Conservation (phyloP, 2,797 vertebrate species). For the Perdix hodgsoniae region DNA sequence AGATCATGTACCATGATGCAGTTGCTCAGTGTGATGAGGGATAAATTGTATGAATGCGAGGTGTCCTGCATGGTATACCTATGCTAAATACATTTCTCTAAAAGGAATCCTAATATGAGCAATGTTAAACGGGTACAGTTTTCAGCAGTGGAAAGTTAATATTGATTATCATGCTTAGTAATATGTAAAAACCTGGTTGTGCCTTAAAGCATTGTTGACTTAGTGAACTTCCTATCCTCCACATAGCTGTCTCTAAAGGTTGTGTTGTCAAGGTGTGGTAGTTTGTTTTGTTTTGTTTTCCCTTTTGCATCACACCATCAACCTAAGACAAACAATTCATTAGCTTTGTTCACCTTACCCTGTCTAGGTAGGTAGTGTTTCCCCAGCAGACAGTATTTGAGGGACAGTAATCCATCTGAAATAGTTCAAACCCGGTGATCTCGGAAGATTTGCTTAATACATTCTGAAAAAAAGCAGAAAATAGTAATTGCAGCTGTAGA, state of each 20-base stretch:
- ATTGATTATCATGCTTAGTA: not conserved
- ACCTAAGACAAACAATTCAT: not conserved
- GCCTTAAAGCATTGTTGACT: not conserved
- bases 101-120: not conserved
- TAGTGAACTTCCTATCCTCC: not conserved
- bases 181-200: not conserved
- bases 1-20: slow-evolving; percentile 1
- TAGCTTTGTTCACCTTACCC: not conserved
- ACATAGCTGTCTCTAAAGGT: not conserved
- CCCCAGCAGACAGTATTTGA: not conserved
- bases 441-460: not conserved
- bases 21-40: not conserved
- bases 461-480: not conserved
- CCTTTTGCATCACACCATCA: not conserved
- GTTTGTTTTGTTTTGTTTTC: not conserved
- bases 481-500: not conserved
- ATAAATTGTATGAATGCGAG: not conserved
- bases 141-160: not conserved
- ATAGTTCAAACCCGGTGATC: not conserved
- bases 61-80: not conserved
- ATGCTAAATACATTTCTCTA: not conserved
- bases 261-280: not conserved
- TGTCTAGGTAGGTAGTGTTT: not conserved
- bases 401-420: not conserved
- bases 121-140: not conserved